Evolutionary conservation across 2,797 vertebrate species (phyloP).

Genomic region (Falco cherrug): DNA sequence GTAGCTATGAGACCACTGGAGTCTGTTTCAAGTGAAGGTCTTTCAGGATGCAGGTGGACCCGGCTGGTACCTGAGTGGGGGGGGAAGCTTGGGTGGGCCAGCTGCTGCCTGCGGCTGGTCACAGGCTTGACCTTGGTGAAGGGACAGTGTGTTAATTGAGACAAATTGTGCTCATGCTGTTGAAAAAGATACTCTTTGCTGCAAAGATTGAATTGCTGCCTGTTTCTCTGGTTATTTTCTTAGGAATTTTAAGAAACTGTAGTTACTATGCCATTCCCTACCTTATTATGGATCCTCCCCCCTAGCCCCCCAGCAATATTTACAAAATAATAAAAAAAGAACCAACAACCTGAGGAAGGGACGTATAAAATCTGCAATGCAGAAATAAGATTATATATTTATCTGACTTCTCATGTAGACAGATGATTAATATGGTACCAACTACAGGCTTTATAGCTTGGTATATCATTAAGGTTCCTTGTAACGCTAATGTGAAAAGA

Average conservation of each 20-base stretch:
- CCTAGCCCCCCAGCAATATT: not conserved
- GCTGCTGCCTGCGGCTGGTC: not conserved
- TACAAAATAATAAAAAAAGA: not conserved
- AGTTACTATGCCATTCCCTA: not conserved
- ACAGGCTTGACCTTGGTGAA: slow-evolving; percentile 3
- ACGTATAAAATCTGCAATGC: slow-evolving; percentile 27
- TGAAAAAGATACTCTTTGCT: not conserved
- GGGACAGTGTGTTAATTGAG: not conserved
- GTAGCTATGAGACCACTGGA: not conserved
- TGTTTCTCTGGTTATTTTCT: not conserved
- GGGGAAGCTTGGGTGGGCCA: not conserved
- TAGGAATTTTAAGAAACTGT: not conserved
- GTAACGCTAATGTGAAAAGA: slow-evolving; percentile 53
- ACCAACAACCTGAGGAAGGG: not conserved
- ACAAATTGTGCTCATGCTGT: not conserved
- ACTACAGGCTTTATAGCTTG: slow-evolving; percentile 44
- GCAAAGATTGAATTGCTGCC: not conserved
- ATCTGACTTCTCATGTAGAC: slow-evolving; percentile 43
- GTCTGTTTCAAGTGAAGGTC: not conserved
- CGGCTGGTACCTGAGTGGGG: accelerated
- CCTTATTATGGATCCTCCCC: not conserved
- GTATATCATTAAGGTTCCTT: slow-evolving; percentile 52
- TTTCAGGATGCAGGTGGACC: not conserved
- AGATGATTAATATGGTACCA: slow-evolving; percentile 51
- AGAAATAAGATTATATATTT: slow-evolving; percentile 54